Evolutionary conservation across 2,113 vertebrate species (phyloP).

Genomic region (Arizona elegans): DNA sequence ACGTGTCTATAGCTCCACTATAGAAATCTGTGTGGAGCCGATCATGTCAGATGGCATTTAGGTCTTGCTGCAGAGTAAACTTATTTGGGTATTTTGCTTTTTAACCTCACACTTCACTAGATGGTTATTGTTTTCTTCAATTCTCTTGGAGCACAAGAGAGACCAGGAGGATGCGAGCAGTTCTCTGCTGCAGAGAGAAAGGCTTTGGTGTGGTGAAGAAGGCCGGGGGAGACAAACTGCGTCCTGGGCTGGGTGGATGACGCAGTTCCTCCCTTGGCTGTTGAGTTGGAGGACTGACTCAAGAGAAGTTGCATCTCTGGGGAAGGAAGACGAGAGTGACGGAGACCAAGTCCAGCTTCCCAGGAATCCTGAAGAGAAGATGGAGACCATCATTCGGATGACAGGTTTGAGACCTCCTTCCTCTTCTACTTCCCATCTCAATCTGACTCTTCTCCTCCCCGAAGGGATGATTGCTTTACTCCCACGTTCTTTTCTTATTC

Average conservation of each 20-base stretch:
- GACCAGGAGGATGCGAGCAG: background rate
- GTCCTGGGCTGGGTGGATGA: too few relatives aligned
- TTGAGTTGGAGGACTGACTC: too few relatives aligned
- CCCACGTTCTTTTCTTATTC: background rate
- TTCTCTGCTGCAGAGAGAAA: background rate
- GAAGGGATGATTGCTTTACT: background rate
- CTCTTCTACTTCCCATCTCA: background rate
- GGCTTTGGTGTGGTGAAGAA: too few relatives aligned
- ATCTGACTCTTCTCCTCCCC: background rate
- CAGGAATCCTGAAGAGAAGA: background rate
- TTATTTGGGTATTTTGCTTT: too few relatives aligned
- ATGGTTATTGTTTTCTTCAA: background rate
- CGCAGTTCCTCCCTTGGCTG: too few relatives aligned
- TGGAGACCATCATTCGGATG: background rate
- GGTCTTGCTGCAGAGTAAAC: background rate
- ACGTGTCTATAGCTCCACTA: too few relatives aligned
- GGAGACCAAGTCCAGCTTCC: too few relatives aligned
- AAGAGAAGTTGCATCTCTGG: too few relatives aligned
- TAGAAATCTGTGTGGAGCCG: too few relatives aligned
- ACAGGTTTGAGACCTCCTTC: background rate
- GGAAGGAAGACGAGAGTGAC: background rate
- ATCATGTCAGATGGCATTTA: too few relatives aligned
- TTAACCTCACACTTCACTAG: background rate
- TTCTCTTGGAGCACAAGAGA: background rate
- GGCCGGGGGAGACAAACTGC: too few relatives aligned